Conservation (phyloP, 2,113 vertebrate species). For the Pavo muticus region DNA sequence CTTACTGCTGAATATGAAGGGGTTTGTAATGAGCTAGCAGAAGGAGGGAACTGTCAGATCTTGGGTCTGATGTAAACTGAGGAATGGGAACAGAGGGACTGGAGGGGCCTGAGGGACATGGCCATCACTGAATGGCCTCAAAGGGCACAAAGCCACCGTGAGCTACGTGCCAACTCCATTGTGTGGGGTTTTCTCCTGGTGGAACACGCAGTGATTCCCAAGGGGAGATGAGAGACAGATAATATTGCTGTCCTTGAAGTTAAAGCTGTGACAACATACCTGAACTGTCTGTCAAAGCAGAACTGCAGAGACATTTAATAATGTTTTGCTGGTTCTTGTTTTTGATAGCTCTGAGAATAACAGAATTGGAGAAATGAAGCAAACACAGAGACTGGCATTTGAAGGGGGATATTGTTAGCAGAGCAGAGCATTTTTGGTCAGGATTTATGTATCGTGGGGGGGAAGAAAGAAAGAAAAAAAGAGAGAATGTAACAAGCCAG, state of each 20-base stretch:
- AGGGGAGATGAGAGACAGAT: not conserved
- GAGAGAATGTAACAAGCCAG: not conserved
- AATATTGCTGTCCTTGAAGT: not conserved
- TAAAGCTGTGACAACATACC: not conserved
- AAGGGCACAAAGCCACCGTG: not conserved
- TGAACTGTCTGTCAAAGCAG: not conserved
- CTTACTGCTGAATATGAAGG: not conserved
- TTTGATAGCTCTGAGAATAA: not conserved
- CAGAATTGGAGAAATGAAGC: constrained; percentile 1
- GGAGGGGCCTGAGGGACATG: not conserved
- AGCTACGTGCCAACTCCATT: not conserved
- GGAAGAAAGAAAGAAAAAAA: not conserved
- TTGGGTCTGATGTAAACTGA: not conserved
- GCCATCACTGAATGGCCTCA: fast-evolving
- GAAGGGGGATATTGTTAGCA: not conserved
- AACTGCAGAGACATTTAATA: not conserved
- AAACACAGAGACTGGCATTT: not conserved
- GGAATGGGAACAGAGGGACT: not conserved
- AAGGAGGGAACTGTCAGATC: not conserved
- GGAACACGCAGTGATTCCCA: not conserved
- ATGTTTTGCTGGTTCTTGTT: not conserved
- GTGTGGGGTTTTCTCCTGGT: not conserved
- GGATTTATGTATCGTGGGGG: constrained; percentile 32
- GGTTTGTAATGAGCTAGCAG: not conserved
- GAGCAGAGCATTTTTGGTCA: not conserved